Evolutionary conservation across 2,113 vertebrate genomes (phyloP), one percentile per base, ranked within the genome.

Genomic region (Dunckerocampus dactyliophorus): DNA sequence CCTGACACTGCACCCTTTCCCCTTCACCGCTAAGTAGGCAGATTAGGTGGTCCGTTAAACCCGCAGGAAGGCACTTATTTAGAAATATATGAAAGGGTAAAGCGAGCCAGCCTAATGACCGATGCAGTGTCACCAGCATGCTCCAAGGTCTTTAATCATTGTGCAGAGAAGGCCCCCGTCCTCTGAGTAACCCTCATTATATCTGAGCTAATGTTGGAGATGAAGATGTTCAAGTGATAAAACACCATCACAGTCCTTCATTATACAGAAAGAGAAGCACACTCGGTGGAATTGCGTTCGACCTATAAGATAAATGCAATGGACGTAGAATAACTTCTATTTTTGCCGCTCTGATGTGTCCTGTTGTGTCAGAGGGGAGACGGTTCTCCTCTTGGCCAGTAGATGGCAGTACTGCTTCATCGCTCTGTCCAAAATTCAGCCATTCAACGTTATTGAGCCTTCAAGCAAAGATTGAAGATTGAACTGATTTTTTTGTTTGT

Each of bases 131-230:
- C 88, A 81, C 67, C 52, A 16, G 63, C 42, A n/a, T 76, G 73
- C 85, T 83, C 85, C 63, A 19, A 59, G 75, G 67, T 85, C 82
- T 82, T 89, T 85, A 72, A 89, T 89, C 88, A 89, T 84, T 45
- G 71, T 62, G 79, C 11, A 46, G 84, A 79, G 81, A 81, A 66
- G 66, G 75, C 58, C 74, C 84, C 78, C 77, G 86, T 89, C 88
- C 88, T 89, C 86, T 84, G 85, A 80, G 85, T 88, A 86, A 88
- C 86, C 88, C 88, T 89, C 85, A 79, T 89, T 89, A 89, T 88
- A 83, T 83, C 76, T 75, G 81, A 85, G 88, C 88, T 89, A 89
- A 89, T 89, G 88, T 85, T 84, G 86, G 85, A 65, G 73, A 89
- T 83, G 86, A 89, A 82, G 72, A 84, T 82, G 81, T 81, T 70